phyloP scores from a whole-genome alignment of 2,888 invertebrate species.

The Drosophila barbarae region DNA sequence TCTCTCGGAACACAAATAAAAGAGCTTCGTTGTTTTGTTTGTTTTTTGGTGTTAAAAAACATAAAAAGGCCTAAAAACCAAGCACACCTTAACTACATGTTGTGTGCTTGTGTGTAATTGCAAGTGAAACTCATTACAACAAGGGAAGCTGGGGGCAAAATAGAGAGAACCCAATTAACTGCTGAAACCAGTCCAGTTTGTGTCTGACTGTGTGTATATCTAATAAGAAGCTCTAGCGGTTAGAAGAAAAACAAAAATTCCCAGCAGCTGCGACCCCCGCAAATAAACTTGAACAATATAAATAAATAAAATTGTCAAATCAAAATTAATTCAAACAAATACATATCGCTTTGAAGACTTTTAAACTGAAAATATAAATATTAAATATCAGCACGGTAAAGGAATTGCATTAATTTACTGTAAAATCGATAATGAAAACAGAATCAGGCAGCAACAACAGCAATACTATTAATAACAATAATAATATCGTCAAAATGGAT shows the following conservation, averaged over 20 bases:
- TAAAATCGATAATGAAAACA: constrained; percentile 73
- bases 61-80: constrained; percentile 4
- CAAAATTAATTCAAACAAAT: constrained; percentile 11
- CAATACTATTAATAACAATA: constrained; percentile 80
- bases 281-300: constrained; percentile 3
- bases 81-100: constrained; percentile 13
- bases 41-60: constrained; percentile 28
- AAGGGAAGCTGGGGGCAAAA: constrained; percentile 23
- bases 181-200: constrained; percentile 28
- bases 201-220: constrained; percentile 22
- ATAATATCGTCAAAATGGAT: constrained; percentile 81
- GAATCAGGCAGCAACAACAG: constrained; percentile 64
- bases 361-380: neutral
- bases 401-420: constrained; percentile 6
- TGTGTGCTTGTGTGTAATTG: constrained; percentile 21
- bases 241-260: constrained; percentile 9
- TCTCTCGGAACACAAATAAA: constrained; percentile 27
- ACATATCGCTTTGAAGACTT: constrained; percentile 27
- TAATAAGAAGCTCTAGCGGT: constrained; percentile 15
- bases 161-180: constrained; percentile 37
- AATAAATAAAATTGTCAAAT: constrained; percentile 3
- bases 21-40: constrained; percentile 41
- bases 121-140: constrained; percentile 55
- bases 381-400: neutral
- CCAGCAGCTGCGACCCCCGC: constrained; percentile 13